Evolutionary conservation across 2,888 invertebrate genomes (phyloP), one percentile per base, ranked within the genome.

Genomic region (Lycia hirtaria): DNA sequence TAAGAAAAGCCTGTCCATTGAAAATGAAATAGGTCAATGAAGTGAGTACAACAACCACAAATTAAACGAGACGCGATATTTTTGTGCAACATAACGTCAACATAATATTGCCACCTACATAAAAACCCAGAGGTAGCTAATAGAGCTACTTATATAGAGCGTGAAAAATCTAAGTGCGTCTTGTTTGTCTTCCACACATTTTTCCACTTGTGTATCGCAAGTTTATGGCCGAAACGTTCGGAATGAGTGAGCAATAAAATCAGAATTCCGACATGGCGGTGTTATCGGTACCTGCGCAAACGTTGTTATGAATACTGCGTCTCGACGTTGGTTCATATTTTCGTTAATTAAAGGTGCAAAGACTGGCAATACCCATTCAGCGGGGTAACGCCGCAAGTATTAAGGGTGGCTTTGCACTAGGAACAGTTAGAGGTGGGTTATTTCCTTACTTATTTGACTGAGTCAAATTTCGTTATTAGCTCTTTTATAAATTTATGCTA

Each of bases 171-270:
- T 53, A 43, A 58, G 37, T 37, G 43, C 38, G 14, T 2, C 26
- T 43, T 60, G 35, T 53, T 54, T 50, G 49, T 52, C 53, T 67
- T 58, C 41, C 44, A 53, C 59, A 63, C 64, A 24, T 62, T 45
- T 67, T 63, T 68, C 68, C 70, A 74, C 59, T 69, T 56, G 47
- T 60, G 55, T 56, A 45, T 56, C 17, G 45, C 33, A 40, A 35
- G n/a, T 75, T 74, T 73, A 83, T 74, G 72, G 61, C 67, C 65
- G 56, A 69, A 67, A 79, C 84, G 75, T 67, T 75, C 71, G 54
- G 70, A 78, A 78, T 71, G 64, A 67, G 47, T 59, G 47, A 64
- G 72, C 67, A 78, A 80, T 85, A 82, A 83, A 83, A 83, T 84
- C 74, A 75, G 75, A 64, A 72, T 52, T 43, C 52, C 52, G 57